These are phyloP conservation scores for Ecdyonurus torrentis DNA, from an alignment of 2,888 invertebrate species.

Conservation along the genomic window DNA sequence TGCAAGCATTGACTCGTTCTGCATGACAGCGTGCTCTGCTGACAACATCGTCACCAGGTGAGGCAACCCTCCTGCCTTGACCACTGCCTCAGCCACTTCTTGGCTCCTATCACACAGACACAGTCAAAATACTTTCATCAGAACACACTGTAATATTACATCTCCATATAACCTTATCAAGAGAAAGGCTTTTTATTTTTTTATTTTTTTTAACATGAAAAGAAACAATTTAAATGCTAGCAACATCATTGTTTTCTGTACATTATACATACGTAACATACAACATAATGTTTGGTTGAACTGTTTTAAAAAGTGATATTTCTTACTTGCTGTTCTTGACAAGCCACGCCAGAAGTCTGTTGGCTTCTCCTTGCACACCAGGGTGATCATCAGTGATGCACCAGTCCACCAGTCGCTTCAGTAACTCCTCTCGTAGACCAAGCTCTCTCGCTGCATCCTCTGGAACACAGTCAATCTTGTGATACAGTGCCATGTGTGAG, in stretches of 20 bases:
- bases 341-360: conserved; percentile 60
- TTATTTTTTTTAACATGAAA: too few species aligned
- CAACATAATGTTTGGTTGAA: too few species aligned
- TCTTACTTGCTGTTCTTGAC: conserved; percentile 44
- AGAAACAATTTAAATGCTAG: too few species aligned
- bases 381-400: conserved; percentile 60
- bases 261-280: too few species aligned
- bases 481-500: not conserved
- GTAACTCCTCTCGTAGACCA: conserved; percentile 40
- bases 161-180: not conserved
- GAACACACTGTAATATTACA: not conserved
- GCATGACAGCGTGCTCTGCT: conserved; percentile 74
- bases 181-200: too few species aligned
- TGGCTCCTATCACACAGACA: conserved; percentile 21
- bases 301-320: too few species aligned
- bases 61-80: conserved; percentile 46
- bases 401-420: conserved; percentile 55
- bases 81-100: conserved; percentile 29
- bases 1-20: conserved; percentile 62
- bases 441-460: conserved; percentile 53
- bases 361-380: conserved; percentile 69
- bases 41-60: conserved; percentile 67
- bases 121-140: not conserved
- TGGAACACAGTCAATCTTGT: conserved; percentile 26
- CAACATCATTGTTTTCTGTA: too few species aligned